phyloP scores from a whole-genome alignment of 2,888 invertebrate genomes.

The Sphaerophoria taeniata region DNA sequence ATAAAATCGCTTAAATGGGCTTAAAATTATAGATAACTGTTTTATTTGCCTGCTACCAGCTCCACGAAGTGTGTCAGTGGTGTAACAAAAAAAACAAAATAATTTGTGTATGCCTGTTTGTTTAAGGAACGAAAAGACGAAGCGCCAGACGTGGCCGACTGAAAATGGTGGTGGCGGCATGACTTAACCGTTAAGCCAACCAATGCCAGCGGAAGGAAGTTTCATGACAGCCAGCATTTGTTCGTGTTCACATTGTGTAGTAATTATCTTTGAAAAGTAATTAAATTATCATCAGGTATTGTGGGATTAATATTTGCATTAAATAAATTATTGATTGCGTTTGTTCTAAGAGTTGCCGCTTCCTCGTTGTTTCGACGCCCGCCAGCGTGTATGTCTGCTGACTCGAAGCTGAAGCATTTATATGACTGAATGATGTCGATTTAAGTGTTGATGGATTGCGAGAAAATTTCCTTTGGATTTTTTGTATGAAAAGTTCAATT shows the following conservation, averaged over 20 bases:
- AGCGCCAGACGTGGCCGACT: background rate
- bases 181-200: slow-evolving; percentile 22
- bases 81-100: background rate
- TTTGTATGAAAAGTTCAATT: no score
- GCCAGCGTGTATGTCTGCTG: no score
- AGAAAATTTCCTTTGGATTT: no score
- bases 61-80: slow-evolving; percentile 5
- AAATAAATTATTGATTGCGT: slow-evolving; percentile 38
- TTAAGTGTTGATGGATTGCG: no score
- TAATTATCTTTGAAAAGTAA: slow-evolving; percentile 47
- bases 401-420: no score
- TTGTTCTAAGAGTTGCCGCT: background rate
- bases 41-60: slow-evolving; percentile 20
- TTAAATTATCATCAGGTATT: slow-evolving; percentile 53
- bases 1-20: no score
- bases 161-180: background rate
- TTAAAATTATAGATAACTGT: slow-evolving; percentile 61
- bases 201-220: no score
- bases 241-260: slow-evolving; percentile 6
- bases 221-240: background rate
- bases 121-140: background rate
- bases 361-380: background rate
- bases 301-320: slow-evolving; percentile 27
- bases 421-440: no score
- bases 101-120: no score